Percentiles rank a stretch among this genome's conserved stretches.
phyloP scores from a whole-genome alignment of 2,113 vertebrate species.

The Phalacrocorax brasilianus region DNA sequence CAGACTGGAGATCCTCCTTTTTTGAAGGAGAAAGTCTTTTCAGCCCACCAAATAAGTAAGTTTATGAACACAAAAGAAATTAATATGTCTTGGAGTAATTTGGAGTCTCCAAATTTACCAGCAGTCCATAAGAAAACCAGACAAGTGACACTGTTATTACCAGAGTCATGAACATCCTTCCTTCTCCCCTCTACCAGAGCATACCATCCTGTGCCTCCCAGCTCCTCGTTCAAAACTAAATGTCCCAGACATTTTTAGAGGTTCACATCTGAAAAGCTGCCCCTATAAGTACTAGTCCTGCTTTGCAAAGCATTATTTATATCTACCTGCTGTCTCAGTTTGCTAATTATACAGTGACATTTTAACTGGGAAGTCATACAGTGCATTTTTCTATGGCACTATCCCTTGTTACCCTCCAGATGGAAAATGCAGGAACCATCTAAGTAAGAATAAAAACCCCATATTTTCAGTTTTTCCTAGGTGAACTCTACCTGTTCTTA shows the following conservation, averaged over 20 bases:
- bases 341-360: neutral
- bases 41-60: neutral
- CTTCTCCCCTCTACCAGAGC: neutral
- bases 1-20: neutral
- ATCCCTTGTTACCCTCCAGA: neutral
- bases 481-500: neutral
- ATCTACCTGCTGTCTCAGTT: neutral
- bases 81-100: neutral
- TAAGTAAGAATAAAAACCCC: neutral
- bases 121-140: neutral
- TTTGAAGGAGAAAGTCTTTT: slow-evolving; percentile 17
- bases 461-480: neutral
- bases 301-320: neutral
- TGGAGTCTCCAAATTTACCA: neutral
- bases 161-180: neutral
- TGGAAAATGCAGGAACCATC: neutral
- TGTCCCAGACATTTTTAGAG: neutral
- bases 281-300: neutral
- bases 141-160: neutral
- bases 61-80: neutral
- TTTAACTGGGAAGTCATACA: neutral
- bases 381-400: neutral
- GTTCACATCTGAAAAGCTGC: neutral
- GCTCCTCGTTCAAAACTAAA: neutral
- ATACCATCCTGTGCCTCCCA: neutral